These are phyloP conservation scores for Andrena dorsata DNA, from an alignment of 2,888 invertebrate species.

Conservation along the genomic window DNA sequence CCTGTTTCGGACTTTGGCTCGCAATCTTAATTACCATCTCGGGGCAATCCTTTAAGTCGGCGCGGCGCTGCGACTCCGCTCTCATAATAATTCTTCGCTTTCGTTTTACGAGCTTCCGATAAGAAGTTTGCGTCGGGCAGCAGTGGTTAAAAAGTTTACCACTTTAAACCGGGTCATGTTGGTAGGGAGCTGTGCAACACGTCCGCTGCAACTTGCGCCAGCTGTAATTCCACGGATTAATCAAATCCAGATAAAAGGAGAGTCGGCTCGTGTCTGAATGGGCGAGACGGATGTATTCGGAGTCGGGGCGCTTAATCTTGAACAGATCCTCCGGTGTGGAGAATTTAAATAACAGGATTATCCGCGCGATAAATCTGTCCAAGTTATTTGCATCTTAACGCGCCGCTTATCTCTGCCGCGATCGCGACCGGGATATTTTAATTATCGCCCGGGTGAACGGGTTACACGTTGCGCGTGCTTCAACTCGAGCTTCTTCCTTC, in stretches of 20 bases:
- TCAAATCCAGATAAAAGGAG: not conserved
- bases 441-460: slow-evolving; percentile 16
- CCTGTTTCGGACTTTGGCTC: slow-evolving; percentile 26
- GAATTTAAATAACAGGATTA: slow-evolving; percentile 33
- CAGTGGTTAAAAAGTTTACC: not conserved
- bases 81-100: slow-evolving; percentile 20
- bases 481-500: not conserved
- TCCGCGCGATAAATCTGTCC: slow-evolving; percentile 35
- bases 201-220: not conserved
- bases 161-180: slow-evolving; percentile 13
- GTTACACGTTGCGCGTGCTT: not conserved
- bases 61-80: not conserved
- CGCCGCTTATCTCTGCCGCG: slow-evolving; percentile 16
- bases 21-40: slow-evolving; percentile 46
- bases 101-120: slow-evolving; percentile 9
- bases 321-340: not conserved
- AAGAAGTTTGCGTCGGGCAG: slow-evolving; percentile 7
- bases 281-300: not conserved
- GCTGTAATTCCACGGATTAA: not conserved
- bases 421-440: slow-evolving; percentile 32
- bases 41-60: not conserved
- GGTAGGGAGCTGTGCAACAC: not conserved
- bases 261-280: not conserved
- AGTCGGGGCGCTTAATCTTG: slow-evolving; percentile 9
- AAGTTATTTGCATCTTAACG: slow-evolving; percentile 35